phyloP scores from a whole-genome alignment of 2,113 vertebrate genomes.

The Oreochromis niloticus region DNA sequence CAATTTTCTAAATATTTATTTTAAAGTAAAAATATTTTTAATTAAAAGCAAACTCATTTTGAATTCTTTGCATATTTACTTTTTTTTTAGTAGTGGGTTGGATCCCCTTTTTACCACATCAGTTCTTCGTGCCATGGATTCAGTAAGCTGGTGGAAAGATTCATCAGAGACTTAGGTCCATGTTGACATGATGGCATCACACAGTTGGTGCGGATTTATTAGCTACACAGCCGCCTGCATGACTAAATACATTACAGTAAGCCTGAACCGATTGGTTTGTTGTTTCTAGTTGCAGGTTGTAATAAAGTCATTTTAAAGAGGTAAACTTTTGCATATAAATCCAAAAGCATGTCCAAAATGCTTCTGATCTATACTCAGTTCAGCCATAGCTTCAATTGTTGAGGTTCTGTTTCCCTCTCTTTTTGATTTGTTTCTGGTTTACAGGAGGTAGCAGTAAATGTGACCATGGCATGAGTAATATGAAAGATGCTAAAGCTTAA shows the following conservation, averaged over 20 bases:
- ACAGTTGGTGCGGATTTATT: background rate
- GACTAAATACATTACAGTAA: background rate
- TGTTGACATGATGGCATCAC: accelerated
- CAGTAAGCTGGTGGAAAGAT: accelerated
- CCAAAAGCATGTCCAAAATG: background rate
- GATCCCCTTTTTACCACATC: background rate
- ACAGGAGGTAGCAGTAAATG: background rate
- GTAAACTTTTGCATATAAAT: background rate
- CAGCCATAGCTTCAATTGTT: background rate
- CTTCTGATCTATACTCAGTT: background rate
- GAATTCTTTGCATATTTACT: background rate
- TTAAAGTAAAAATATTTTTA: background rate
- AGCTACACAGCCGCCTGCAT: background rate
- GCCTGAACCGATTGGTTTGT: background rate
- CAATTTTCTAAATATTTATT: background rate
- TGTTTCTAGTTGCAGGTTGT: background rate
- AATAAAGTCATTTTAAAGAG: background rate
- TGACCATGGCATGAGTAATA: background rate
- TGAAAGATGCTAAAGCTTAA: background rate
- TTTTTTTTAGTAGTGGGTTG: background rate
- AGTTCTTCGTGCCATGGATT: background rate
- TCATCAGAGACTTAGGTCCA: accelerated
- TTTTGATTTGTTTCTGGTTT: accelerated
- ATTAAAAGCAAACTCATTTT: background rate
- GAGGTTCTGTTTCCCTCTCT: background rate